A percentile compares a stretch with the other conserved stretches of the same genome.
phyloP scores from a whole-genome alignment of 2,888 invertebrate species.

The Eilema depressum region DNA sequence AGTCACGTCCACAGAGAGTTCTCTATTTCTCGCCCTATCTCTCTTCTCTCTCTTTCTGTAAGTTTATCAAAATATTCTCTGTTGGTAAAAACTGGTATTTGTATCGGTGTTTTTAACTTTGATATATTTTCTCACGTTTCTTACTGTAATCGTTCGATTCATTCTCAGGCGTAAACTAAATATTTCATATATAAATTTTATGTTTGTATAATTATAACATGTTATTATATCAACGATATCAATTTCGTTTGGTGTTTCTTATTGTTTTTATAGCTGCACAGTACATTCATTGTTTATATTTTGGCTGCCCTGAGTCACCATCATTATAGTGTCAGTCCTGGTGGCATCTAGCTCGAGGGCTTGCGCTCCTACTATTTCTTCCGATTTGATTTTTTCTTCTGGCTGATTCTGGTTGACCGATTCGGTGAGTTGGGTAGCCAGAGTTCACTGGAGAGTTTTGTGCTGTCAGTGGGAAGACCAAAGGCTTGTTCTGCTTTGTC shows the following conservation, averaged over 20 bases:
- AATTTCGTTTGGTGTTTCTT: background rate
- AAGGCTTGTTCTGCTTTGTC: no score
- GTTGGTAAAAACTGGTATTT: background rate
- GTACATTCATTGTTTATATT: background rate
- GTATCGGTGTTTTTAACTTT: background rate
- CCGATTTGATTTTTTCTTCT: no score
- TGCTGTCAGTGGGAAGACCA: no score
- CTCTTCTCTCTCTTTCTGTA: background rate
- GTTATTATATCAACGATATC: conserved; percentile 1
- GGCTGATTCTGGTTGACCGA: no score
- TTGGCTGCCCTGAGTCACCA: background rate
- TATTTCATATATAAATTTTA: conserved; percentile 17
- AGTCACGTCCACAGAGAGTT: background rate
- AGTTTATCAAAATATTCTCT: background rate
- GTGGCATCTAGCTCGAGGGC: no score
- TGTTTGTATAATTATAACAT: conserved; percentile 4
- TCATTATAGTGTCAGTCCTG: background rate
- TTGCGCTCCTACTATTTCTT: no score
- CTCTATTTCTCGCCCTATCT: background rate
- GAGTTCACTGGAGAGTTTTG: no score
- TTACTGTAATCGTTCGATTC: conserved; percentile 47
- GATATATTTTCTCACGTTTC: background rate
- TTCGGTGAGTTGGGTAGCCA: no score
- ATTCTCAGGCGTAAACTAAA: conserved; percentile 36
- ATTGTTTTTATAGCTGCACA: background rate